Percentiles rank a stretch among this genome's conserved stretches.
These are phyloP conservation scores for Tineola bisselliella DNA, from an alignment of 2,888 invertebrate species.

Conservation along the genomic window DNA sequence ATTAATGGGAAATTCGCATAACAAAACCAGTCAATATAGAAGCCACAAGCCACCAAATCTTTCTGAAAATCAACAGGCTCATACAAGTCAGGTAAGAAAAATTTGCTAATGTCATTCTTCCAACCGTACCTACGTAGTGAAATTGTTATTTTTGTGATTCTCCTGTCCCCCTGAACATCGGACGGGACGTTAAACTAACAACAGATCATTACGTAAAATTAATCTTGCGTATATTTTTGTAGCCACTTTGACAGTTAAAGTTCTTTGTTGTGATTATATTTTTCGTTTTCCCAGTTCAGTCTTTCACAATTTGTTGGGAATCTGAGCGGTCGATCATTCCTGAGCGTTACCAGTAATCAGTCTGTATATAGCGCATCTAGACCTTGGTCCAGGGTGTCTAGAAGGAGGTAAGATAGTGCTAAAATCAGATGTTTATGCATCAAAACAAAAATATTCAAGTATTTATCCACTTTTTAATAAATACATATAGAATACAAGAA, in stretches of 20 bases:
- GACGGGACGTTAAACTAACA: background rate
- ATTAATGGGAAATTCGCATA: slow-evolving; percentile 63
- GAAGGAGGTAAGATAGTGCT: slow-evolving; percentile 65
- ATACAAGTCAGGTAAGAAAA: slow-evolving; percentile 60
- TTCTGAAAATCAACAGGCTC: slow-evolving; percentile 32
- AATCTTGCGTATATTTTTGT: background rate
- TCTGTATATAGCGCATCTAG: slow-evolving; percentile 70
- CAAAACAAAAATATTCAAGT: background rate
- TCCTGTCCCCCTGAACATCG: background rate
- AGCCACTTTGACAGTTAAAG: slow-evolving; percentile 20
- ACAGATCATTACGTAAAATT: background rate
- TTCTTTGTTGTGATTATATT: slow-evolving; percentile 28
- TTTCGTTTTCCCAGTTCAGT: slow-evolving; percentile 61
- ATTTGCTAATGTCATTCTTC: slow-evolving; percentile 66
- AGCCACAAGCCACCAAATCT: slow-evolving; percentile 35
- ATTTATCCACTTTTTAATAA: too few relatives aligned
- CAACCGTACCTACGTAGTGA: slow-evolving; percentile 52
- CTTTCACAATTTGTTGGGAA: slow-evolving; percentile 68
- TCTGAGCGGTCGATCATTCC: slow-evolving; percentile 69
- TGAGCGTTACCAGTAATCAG: slow-evolving; percentile 68
- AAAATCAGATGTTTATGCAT: background rate
- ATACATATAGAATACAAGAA: too few relatives aligned
- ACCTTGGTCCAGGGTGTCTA: slow-evolving; percentile 74
- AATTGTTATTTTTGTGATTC: slow-evolving; percentile 21
- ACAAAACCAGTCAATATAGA: slow-evolving; percentile 38